A percentile compares a stretch with the other conserved stretches of the same genome.
These are phyloP conservation scores for Heteronetta atricapilla DNA, from an alignment of 2,113 vertebrate species.

Conservation along the genomic window DNA sequence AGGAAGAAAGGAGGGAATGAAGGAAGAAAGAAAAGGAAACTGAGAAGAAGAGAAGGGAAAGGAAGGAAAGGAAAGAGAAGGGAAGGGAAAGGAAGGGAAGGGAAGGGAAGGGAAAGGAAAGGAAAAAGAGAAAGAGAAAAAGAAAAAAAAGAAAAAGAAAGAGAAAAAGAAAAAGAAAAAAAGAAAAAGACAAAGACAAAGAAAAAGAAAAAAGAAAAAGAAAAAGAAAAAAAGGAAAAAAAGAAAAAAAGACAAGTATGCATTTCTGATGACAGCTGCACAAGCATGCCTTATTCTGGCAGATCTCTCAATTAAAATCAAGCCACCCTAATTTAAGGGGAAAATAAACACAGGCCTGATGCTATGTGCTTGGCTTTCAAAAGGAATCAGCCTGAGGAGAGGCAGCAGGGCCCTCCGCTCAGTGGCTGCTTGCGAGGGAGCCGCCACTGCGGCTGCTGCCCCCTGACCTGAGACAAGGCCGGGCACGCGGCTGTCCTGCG, in stretches of 20 bases:
- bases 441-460: neutral
- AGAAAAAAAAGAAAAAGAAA: too few relatives aligned
- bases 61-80: too few relatives aligned
- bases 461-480: too few relatives aligned
- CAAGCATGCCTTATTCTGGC: conserved; percentile 46
- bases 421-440: neutral
- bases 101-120: too few relatives aligned
- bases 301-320: conserved; percentile 68
- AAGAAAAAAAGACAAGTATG: neutral
- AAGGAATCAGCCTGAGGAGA: conserved; percentile 67
- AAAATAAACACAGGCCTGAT: conserved; percentile 67
- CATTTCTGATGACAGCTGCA: conserved; percentile 61
- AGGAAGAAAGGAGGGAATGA: neutral
- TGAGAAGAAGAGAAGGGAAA: neutral
- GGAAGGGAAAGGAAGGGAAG: too few relatives aligned
- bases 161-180: too few relatives aligned
- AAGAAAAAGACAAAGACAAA: too few relatives aligned
- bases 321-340: conserved; percentile 52
- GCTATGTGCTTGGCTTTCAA: conserved; percentile 58
- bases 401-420: conserved; percentile 4
- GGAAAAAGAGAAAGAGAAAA: too few relatives aligned
- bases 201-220: too few relatives aligned
- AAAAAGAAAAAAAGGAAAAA: rapidly evolving
- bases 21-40: neutral
- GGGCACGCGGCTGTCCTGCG: too few relatives aligned